Evolutionary conservation across 2,888 invertebrate species (phyloP), one percentile per base, ranked within the genome.

Genomic region (Rhyacophila evoluta): DNA sequence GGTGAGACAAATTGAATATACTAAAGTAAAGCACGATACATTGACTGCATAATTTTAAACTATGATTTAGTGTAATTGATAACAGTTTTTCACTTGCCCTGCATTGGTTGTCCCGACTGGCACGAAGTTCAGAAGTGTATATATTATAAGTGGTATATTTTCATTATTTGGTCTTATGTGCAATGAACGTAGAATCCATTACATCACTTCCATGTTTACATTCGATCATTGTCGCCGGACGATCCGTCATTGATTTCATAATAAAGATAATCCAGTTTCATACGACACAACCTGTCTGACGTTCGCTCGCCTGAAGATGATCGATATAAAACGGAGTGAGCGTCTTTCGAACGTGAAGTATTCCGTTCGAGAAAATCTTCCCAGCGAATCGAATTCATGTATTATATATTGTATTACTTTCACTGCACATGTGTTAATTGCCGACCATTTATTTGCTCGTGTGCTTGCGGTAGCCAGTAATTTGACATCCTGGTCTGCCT

Each of bases 21-120:
- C 41, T 78, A 81, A 78, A 80, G 41, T 82, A 80, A 82, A 78
- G 82, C 82, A 82, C 82, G 82, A 81, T 81, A 79, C 79, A 81
- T 82, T 77, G 27, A 68, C 39, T 79, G 71, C 77, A 73, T 77
- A 69, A 76, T 70, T 78, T 73, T 77, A 76, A 78, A 73, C 36
- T 79, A 77, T 79, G 29, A 82, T 75, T 80, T 81, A 81, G 79
- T 82, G 73, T 80, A 78, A 81, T 55, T 55, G 55, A 55, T 19
- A 55, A 55, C 12, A 67, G 41, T 78, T 69, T 55, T 75, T 78
- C 77, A 81, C 82, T 73, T 79, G 79, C 79, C 82, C 79, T 81
- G 82, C 79, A 78, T 79, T 55, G 55, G 55, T 55, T 81, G 81
- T 81, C 81, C 81, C 82, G 78, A 81, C 81, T 82, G 82, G 82